Percentiles rank a stretch among this genome's conserved stretches.
phyloP scores from a whole-genome alignment of 2,888 invertebrate species.

The Bruchidius siliquastri region DNA sequence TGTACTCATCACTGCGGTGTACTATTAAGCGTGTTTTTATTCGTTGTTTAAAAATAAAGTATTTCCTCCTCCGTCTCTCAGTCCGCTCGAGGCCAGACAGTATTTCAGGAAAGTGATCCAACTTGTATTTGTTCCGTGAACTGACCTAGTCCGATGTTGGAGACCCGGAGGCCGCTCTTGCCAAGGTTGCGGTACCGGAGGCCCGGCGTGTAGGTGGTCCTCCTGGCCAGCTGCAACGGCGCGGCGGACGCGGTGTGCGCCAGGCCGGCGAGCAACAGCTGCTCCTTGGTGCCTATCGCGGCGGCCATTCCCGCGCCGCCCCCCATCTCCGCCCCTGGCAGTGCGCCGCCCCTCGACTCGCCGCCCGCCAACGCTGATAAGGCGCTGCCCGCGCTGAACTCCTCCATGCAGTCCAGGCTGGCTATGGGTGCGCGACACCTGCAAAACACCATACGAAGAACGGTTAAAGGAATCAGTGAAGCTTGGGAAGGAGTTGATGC shows the following conservation, averaged over 20 bases:
- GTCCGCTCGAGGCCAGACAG: too few species aligned
- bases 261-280: conserved; percentile 44
- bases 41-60: too few species aligned
- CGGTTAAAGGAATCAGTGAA: too few species aligned
- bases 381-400: conserved; percentile 69
- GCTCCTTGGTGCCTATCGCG: conserved; percentile 53
- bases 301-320: conserved; percentile 36
- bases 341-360: conserved; percentile 43
- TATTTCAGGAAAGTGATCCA: too few species aligned
- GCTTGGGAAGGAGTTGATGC: too few species aligned
- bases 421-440: conserved; percentile 91
- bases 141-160: conserved; percentile 84
- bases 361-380: conserved; percentile 47
- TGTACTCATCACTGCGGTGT: too few species aligned
- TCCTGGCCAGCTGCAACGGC: conserved; percentile 56
- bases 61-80: too few species aligned
- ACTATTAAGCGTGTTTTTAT: too few species aligned
- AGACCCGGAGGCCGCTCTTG: conserved; percentile 90
- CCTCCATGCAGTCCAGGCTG: conserved; percentile 91
- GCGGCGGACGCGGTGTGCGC: conserved; percentile 35
- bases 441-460: conserved; percentile 30
- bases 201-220: conserved; percentile 71
- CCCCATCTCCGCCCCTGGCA: conserved; percentile 42
- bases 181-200: conserved; percentile 89
- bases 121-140: neutral